Percentiles rank a stretch among this genome's conserved stretches.
Conservation (phyloP, 2,113 vertebrate genomes). For the Seriola dumerili region DNA sequence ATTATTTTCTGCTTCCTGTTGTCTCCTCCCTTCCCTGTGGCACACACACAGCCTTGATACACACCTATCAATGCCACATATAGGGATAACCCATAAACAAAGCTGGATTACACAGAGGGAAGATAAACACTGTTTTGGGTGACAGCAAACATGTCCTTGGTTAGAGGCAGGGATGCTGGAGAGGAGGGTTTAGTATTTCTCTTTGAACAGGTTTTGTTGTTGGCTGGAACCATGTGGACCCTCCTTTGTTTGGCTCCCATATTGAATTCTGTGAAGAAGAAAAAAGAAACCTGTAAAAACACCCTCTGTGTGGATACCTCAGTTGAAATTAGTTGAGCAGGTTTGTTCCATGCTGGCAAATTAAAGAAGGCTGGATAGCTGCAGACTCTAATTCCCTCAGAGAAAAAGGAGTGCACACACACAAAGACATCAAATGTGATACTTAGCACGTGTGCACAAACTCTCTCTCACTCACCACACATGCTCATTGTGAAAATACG, state of each 20-base stretch:
- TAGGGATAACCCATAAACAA: slow-evolving; percentile 34
- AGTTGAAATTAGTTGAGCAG: slow-evolving; percentile 27
- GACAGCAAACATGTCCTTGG: slow-evolving; percentile 63
- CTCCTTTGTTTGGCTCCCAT: slow-evolving; percentile 53
- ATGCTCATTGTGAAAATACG: slow-evolving; percentile 39
- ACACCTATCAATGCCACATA: slow-evolving; percentile 18
- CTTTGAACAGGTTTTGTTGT: slow-evolving; percentile 60
- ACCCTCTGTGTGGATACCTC: background rate
- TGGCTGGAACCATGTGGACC: slow-evolving; percentile 45
- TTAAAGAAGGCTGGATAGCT: slow-evolving; percentile 21
- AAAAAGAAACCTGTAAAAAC: slow-evolving; percentile 37
- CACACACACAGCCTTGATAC: background rate
- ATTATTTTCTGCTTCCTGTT: background rate
- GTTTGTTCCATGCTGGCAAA: slow-evolving; percentile 48
- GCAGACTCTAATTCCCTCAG: slow-evolving; percentile 6
- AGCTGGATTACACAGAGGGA: slow-evolving; percentile 35
- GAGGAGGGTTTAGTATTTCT: slow-evolving; percentile 53
- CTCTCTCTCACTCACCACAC: slow-evolving; percentile 23
- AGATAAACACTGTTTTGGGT: slow-evolving; percentile 59
- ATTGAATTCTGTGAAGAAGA: slow-evolving; percentile 27
- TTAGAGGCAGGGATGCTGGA: slow-evolving; percentile 41
- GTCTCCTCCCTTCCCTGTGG: background rate
- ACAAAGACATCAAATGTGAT: slow-evolving; percentile 31
- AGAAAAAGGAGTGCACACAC: slow-evolving; percentile 10
- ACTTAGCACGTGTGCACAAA: slow-evolving; percentile 10